A percentile compares a stretch with the other conserved stretches of the same genome.
phyloP scores from a whole-genome alignment of 2,888 invertebrate genomes.

The Volucella inanis region DNA sequence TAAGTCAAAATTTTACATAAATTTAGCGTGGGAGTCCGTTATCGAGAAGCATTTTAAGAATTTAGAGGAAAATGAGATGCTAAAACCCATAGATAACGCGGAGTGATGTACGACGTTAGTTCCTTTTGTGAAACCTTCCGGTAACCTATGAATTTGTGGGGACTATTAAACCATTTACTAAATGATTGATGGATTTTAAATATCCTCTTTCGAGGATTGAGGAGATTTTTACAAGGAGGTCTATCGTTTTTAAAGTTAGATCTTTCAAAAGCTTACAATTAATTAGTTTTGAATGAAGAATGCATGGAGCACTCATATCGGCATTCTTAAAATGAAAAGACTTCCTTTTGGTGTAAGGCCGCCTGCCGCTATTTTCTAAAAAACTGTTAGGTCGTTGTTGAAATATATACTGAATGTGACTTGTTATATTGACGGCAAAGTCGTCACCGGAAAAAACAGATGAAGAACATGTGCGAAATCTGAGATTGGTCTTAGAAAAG shows the following conservation, averaged over 20 bases:
- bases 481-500: slow-evolving; percentile 19
- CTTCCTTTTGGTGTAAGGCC: slow-evolving; percentile 4
- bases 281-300: slow-evolving; percentile 18
- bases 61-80: not conserved
- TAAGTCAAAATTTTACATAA: not conserved
- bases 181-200: slow-evolving; percentile 7
- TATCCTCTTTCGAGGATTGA: not conserved
- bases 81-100: slow-evolving; percentile 4
- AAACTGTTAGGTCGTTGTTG: too few species aligned
- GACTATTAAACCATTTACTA: slow-evolving; percentile 5
- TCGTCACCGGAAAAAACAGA: slow-evolving; percentile 6
- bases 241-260: slow-evolving; percentile 4
- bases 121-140: slow-evolving; percentile 5
- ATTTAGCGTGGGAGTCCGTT: not conserved
- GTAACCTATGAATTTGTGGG: slow-evolving; percentile 6
- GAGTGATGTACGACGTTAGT: slow-evolving; percentile 19
- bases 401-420: too few species aligned
- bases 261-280: slow-evolving; percentile 6
- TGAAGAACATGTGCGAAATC: slow-evolving; percentile 11
- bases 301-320: slow-evolving; percentile 12
- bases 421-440: too few species aligned
- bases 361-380: slow-evolving; percentile 1
- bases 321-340: slow-evolving; percentile 20
- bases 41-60: slow-evolving; percentile 1
- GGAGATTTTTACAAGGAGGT: slow-evolving; percentile 17